Conservation (phyloP, 2,797 vertebrate genomes). For the Notolabrus celidotus region DNA sequence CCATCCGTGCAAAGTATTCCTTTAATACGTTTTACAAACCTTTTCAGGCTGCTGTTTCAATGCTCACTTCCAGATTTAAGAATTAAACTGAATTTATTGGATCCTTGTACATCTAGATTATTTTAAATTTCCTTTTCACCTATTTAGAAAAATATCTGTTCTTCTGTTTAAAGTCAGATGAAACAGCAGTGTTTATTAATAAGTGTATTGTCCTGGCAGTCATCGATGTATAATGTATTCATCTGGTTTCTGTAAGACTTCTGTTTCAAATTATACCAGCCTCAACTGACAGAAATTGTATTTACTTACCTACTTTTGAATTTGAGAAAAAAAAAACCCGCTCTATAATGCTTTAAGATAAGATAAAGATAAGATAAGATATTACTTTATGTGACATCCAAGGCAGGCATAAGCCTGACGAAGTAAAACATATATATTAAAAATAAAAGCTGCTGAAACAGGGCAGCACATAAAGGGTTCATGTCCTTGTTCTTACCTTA, state of each 20-base stretch:
- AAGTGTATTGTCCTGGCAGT: conserved; percentile 38
- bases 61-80: conserved; percentile 40
- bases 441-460: conserved; percentile 13
- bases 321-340: neutral
- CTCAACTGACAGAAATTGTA: neutral
- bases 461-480: conserved; percentile 9
- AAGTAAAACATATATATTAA: conserved; percentile 17
- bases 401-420: conserved; percentile 10
- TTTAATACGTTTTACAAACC: conserved; percentile 79
- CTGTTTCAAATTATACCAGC: conserved; percentile 15
- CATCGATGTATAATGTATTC: conserved; percentile 22
- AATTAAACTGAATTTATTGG: conserved; percentile 65
- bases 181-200: conserved; percentile 46
- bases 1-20: conserved; percentile 68
- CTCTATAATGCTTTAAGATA: neutral
- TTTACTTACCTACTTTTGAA: conserved; percentile 6
- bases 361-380: too few species aligned
- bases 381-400: neutral
- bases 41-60: conserved; percentile 68
- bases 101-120: conserved; percentile 44
- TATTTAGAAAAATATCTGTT: conserved; percentile 53
- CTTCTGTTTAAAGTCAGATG: conserved; percentile 56
- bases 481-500: conserved; percentile 25
- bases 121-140: conserved; percentile 52
- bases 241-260: neutral